Evolutionary conservation across 2,797 vertebrate genomes (phyloP).

Genomic region (Sebastes vulpes): DNA sequence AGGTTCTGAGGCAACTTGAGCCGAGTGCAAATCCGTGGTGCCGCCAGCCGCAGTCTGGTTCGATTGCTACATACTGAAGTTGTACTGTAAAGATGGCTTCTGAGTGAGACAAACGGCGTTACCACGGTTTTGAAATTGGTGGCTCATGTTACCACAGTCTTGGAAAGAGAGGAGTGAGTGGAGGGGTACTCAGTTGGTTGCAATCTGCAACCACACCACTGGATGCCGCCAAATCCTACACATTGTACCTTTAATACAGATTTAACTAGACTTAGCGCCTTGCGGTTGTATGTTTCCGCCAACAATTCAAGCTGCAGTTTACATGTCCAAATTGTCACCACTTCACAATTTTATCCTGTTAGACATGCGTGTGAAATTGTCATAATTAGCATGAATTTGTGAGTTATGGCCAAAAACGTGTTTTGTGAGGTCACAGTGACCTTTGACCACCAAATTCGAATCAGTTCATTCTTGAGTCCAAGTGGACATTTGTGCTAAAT

Average conservation of each 20-base stretch:
- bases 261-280: too few relatives aligned
- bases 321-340: too few relatives aligned
- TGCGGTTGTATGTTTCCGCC: too few relatives aligned
- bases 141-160: too few relatives aligned
- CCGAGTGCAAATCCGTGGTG: not conserved
- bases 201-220: not conserved
- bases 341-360: too few relatives aligned
- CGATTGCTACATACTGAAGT: not conserved
- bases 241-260: not conserved
- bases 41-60: not conserved
- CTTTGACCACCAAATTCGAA: not conserved
- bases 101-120: not conserved
- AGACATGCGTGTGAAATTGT: too few relatives aligned
- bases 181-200: too few relatives aligned
- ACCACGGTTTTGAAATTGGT: too few relatives aligned
- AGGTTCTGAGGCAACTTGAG: not conserved
- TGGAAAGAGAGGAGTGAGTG: not conserved
- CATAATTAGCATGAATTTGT: not conserved
- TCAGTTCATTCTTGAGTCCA: too few relatives aligned
- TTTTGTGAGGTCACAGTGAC: not conserved
- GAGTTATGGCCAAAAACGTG: not conserved
- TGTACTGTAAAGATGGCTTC: not conserved
- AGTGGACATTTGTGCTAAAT: too few relatives aligned
- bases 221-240: not conserved
- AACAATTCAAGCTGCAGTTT: too few relatives aligned